Percentiles rank a stretch among this genome's conserved stretches.
Evolutionary conservation across 2,113 vertebrate genomes (phyloP).

Genomic region (Periophthalmodon schlosseri): DNA sequence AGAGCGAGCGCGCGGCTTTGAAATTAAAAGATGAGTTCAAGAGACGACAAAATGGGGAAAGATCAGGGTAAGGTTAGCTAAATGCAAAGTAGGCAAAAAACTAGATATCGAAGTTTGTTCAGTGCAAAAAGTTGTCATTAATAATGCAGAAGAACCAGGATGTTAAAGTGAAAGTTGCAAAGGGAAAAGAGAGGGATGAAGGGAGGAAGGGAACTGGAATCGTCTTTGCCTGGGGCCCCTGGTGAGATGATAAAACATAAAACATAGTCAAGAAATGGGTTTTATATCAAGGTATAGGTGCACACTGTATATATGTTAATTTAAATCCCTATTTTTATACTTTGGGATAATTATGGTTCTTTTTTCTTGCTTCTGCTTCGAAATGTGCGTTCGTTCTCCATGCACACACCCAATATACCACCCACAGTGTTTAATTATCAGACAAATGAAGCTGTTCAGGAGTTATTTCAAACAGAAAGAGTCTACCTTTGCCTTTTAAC

Average conservation of each 20-base stretch:
- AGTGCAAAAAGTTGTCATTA: neutral
- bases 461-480: neutral
- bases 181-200: constrained; percentile 20
- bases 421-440: constrained; percentile 68
- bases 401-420: constrained; percentile 68
- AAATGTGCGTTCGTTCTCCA: constrained; percentile 55
- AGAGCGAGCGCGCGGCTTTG: neutral
- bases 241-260: constrained; percentile 64
- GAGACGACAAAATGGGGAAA: neutral
- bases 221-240: constrained; percentile 60
- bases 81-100: neutral
- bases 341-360: constrained; percentile 71
- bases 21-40: neutral
- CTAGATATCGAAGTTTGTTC: neutral
- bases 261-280: constrained; percentile 52
- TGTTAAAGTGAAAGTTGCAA: constrained; percentile 9
- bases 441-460: constrained; percentile 41
- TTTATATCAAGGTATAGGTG: constrained; percentile 47
- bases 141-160: constrained; percentile 14
- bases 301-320: constrained; percentile 51
- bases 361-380: constrained; percentile 48
- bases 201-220: neutral
- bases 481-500: neutral
- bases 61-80: constrained; percentile 1
- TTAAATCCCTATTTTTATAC: constrained; percentile 61